Evolutionary conservation across 1,140 invertebrate genomes (phyloP), one percentile per base, ranked within the genome.

Genomic region (Eumaeus atala): DNA sequence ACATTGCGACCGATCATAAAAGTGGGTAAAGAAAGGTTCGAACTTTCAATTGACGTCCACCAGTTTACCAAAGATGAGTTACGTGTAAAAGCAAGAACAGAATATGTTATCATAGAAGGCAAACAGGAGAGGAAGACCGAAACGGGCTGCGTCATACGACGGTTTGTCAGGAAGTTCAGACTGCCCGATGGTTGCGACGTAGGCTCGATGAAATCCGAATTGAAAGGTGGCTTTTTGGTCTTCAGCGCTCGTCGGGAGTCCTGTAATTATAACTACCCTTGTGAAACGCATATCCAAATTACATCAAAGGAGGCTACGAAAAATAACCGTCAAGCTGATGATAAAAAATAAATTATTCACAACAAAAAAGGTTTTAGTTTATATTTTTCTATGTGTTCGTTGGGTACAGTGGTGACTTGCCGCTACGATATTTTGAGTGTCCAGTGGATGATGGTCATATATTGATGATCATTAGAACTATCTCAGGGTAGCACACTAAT

Each of bases 31-130:
- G 80, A 84, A 10, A 74, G 62, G 44, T 84, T 86, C 58, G 66
- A 84, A 42, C 0, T 86, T 14, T 67, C 56, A 6, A 11, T 86
- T 12, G 74, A 86, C 18, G 68, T 86, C 1, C 69, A 66, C 12
- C 56, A 78, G 10, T 84, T 77, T 42, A 60, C 55, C n/a, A 77
- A 74, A 52, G 79, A 86, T 6, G 83, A 86, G 44, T 54, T 86
- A 7, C 60, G 72, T n/a, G 81, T 86, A 0, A 86, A 82, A 57
- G 83, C 76, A 0, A 61, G 70, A 3, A 61, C 73, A 8, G 79
- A 86, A 34, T 82, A 72, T 49, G 66, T 86, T 1, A 60, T 80
- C 0, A 72, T 86, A 48, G 79, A 86, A 69, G 83, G 83, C 0
- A 84, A 84, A 59, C 72, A 84, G 14, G 79, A 83, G 38, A 71